These are phyloP conservation scores for Eupithecia inturbata DNA, from an alignment of 2,888 invertebrate species.

Conservation along the genomic window DNA sequence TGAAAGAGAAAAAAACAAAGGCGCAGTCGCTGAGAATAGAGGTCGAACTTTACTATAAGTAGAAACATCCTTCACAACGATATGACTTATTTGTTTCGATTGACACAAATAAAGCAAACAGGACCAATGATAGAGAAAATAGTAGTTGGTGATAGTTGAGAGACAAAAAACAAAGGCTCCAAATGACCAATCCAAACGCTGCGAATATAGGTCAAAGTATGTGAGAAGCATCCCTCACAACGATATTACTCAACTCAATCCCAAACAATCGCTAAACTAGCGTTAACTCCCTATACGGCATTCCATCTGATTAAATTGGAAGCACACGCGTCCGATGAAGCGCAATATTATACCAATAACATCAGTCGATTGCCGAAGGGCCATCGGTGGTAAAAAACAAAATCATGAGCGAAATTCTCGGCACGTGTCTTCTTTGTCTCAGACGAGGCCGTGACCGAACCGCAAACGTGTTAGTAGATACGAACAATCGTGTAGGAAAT, in stretches of 20 bases:
- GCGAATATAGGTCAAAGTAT: neutral
- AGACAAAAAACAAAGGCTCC: neutral
- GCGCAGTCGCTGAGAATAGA: neutral
- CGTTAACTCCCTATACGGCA: constrained; percentile 17
- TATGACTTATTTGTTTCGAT: neutral
- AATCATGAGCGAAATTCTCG: constrained; percentile 52
- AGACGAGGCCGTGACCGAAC: constrained; percentile 48
- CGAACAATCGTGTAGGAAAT: constrained; percentile 42
- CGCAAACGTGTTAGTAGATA: constrained; percentile 34
- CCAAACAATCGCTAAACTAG: constrained; percentile 22
- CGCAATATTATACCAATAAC: constrained; percentile 43
- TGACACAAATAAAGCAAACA: neutral
- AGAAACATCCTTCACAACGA: neutral
- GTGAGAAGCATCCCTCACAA: constrained; percentile 10
- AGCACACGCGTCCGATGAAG: constrained; percentile 28
- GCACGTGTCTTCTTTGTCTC: constrained; percentile 56
- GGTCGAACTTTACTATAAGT: neutral
- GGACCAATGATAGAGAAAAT: neutral
- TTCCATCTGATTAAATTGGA: constrained; percentile 35
- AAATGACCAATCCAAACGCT: neutral
- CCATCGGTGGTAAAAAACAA: constrained; percentile 41
- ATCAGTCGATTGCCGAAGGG: constrained; percentile 43
- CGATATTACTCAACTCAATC: constrained; percentile 9
- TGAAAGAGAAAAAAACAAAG: neutral
- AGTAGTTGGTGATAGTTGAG: neutral